phyloP scores from a whole-genome alignment of 2,888 invertebrate species.

The Laothoe populi region DNA sequence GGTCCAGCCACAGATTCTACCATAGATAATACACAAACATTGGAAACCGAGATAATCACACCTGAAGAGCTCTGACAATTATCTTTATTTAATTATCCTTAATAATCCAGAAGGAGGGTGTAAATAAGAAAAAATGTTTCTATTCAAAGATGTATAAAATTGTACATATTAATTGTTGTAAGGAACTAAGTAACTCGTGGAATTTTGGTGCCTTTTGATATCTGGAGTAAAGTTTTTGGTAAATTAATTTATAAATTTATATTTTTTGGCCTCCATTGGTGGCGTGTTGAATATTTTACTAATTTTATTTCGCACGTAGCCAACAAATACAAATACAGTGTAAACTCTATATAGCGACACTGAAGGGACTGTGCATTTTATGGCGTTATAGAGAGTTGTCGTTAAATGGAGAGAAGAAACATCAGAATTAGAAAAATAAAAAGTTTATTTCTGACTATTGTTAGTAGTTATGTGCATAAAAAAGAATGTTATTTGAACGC shows the following conservation, averaged over 20 bases:
- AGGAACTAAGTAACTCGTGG: conserved; percentile 39
- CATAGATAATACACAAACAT: conserved; percentile 31
- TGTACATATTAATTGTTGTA: conserved; percentile 42
- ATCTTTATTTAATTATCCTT: too few species aligned
- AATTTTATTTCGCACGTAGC: too few species aligned
- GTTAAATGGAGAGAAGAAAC: too few species aligned
- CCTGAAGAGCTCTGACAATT: conserved; percentile 48
- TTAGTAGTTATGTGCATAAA: too few species aligned
- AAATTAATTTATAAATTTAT: conserved; percentile 15
- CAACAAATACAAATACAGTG: too few species aligned
- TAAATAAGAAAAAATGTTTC: conserved; percentile 19
- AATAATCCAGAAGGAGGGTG: conserved; percentile 13
- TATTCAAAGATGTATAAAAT: conserved; percentile 14
- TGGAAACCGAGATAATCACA: conserved; percentile 34
- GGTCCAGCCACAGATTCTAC: conserved; percentile 22
- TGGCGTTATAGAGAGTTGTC: too few species aligned
- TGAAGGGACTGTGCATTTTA: too few species aligned
- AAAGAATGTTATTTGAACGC: too few species aligned
- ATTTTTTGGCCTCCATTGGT: not conserved
- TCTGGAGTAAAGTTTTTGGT: not conserved
- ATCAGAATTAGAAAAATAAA: too few species aligned
- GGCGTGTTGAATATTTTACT: not conserved
- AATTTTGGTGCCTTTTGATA: conserved; percentile 66
- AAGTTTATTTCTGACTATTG: too few species aligned
- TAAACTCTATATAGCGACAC: too few species aligned